These are phyloP conservation scores for Telmatochromis sp. DNA, from an alignment of 2,113 vertebrate species.

Conservation along the genomic window DNA sequence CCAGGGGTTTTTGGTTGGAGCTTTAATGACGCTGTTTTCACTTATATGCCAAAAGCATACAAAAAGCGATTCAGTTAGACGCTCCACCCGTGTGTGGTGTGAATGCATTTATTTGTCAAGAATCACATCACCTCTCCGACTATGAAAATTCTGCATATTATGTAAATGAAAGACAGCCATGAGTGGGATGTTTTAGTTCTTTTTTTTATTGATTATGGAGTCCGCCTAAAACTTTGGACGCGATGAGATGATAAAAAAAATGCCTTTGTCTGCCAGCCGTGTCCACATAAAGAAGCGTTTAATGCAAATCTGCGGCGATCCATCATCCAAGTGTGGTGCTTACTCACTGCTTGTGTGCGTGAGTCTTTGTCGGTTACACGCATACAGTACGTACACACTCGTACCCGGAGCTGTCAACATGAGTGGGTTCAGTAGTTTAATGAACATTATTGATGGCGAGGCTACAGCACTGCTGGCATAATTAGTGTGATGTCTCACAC, in stretches of 20 bases:
- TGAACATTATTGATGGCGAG: slow-evolving; percentile 54
- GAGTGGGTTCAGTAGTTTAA: slow-evolving; percentile 51
- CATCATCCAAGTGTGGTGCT: slow-evolving; percentile 23
- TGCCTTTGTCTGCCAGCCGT: neutral
- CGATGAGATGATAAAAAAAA: neutral
- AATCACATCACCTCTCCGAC: neutral
- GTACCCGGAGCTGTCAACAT: neutral
- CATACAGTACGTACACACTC: neutral
- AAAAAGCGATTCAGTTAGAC: neutral
- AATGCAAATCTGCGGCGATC: slow-evolving; percentile 40
- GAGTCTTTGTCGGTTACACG: neutral
- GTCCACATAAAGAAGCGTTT: slow-evolving; percentile 33
- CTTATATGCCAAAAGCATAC: neutral
- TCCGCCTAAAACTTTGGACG: neutral
- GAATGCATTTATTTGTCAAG: neutral
- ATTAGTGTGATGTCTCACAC: slow-evolving; percentile 52
- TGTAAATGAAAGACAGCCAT: neutral
- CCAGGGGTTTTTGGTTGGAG: neutral
- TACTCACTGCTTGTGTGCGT: neutral
- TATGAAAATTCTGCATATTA: neutral
- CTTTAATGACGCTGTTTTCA: neutral
- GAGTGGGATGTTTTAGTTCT: neutral
- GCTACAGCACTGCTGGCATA: slow-evolving; percentile 23
- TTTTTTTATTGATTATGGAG: neutral
- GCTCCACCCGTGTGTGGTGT: neutral